These are phyloP conservation scores for Pseudochromis fuscus DNA, from an alignment of 2,797 vertebrate genomes.

Conservation along the genomic window DNA sequence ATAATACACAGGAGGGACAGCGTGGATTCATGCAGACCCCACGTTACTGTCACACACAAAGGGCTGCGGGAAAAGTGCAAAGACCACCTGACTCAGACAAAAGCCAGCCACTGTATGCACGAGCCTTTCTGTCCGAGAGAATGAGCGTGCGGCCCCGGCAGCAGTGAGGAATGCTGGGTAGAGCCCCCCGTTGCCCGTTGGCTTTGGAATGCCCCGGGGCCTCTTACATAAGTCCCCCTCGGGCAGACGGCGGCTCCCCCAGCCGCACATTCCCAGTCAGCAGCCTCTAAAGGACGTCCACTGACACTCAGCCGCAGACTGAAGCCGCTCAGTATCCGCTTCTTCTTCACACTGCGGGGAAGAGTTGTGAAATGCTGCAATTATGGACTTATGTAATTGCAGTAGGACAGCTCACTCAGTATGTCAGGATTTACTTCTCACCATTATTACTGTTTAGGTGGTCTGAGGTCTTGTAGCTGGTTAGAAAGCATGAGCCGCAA, in stretches of 20 bases:
- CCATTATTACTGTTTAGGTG: conserved; percentile 48
- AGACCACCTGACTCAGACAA: conserved; percentile 33
- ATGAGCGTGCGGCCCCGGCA: conserved; percentile 30
- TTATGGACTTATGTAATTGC: conserved; percentile 47
- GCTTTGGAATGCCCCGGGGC: conserved; percentile 63
- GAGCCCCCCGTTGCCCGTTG: conserved; percentile 58
- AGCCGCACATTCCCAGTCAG: conserved; percentile 30
- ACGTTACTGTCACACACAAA: neutral
- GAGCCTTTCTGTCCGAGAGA: conserved; percentile 24
- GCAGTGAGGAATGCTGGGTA: conserved; percentile 74
- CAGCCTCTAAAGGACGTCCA: conserved; percentile 20
- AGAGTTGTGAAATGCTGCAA: conserved; percentile 31
- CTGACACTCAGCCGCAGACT: conserved; percentile 15
- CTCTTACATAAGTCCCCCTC: conserved; percentile 62
- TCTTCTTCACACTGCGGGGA: neutral
- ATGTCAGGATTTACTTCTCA: conserved; percentile 9
- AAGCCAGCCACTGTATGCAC: neutral
- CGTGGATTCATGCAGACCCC: conserved; percentile 2
- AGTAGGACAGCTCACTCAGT: conserved; percentile 14
- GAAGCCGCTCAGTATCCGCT: neutral
- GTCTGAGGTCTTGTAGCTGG: conserved; percentile 27
- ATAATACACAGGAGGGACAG: neutral
- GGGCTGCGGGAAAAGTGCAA: conserved; percentile 17
- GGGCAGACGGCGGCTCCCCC: conserved; percentile 10
- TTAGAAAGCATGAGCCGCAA: conserved; percentile 25